Percentiles rank a stretch among this genome's conserved stretches.
Conservation (phyloP, 2,888 invertebrate species). For the Scrobipalpa costella region DNA sequence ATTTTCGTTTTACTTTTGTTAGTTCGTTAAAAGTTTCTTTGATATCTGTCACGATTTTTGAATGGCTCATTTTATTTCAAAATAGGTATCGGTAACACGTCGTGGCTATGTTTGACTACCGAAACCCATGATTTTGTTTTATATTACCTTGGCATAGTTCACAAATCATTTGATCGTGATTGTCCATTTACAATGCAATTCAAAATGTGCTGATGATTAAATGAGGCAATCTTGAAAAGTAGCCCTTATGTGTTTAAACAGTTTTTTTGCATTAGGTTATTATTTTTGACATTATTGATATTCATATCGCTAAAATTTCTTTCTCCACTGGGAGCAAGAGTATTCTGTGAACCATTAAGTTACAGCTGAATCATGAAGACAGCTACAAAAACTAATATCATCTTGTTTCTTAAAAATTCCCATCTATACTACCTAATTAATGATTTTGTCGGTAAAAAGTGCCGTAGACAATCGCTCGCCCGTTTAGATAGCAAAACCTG, state of each 20-base stretch:
- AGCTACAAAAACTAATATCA: conserved; percentile 51
- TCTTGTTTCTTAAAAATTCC: conserved; percentile 42
- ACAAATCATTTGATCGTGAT: conserved; percentile 35
- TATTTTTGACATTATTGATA: too few relatives aligned
- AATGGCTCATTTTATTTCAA: conserved; percentile 52
- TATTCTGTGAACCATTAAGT: neutral
- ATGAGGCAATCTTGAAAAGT: neutral
- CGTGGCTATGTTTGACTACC: conserved; percentile 43
- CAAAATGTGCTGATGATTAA: neutral
- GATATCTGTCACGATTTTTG: conserved; percentile 58
- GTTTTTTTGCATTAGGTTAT: too few relatives aligned
- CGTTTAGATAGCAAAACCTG: conserved; percentile 49
- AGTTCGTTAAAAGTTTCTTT: conserved; percentile 57
- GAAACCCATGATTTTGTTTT: conserved; percentile 43
- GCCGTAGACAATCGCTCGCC: conserved; percentile 45
- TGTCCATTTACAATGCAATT: conserved; percentile 5
- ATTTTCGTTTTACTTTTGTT: conserved; percentile 55
- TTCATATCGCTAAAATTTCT: too few relatives aligned
- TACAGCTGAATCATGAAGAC: conserved; percentile 33
- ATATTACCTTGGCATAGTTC: conserved; percentile 47
- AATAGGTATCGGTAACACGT: conserved; percentile 41
- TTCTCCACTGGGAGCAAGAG: too few relatives aligned
- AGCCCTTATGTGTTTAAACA: too few relatives aligned
- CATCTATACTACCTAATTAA: conserved; percentile 59
- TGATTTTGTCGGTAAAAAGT: conserved; percentile 48